Percentiles rank a stretch among this genome's conserved stretches.
phyloP scores from a whole-genome alignment of 1,140 invertebrate species.

The Metaphire vulgaris region DNA sequence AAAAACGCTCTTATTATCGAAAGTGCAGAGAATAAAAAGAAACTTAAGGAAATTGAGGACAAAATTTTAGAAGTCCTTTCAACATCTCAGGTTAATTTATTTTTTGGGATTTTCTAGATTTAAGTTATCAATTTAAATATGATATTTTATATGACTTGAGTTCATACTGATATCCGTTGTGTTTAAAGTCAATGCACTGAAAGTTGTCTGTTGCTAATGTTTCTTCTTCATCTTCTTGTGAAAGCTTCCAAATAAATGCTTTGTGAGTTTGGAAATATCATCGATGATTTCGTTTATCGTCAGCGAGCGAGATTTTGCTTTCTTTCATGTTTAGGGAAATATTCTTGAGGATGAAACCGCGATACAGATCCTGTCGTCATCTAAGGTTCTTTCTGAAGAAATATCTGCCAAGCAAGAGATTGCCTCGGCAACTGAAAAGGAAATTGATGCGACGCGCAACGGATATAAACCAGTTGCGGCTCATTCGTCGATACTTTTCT shows the following conservation, averaged over 20 bases:
- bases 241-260: too few relatives aligned
- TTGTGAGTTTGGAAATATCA: too few relatives aligned
- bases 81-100: conserved; percentile 58
- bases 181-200: conserved; percentile 51
- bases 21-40: conserved; percentile 51
- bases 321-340: conserved; percentile 51
- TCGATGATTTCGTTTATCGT: too few relatives aligned
- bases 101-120: not conserved
- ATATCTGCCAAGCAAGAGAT: conserved; percentile 52
- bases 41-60: conserved; percentile 87
- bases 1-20: conserved; percentile 52
- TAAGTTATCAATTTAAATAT: conserved; percentile 77
- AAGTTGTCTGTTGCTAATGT: too few relatives aligned
- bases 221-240: too few relatives aligned
- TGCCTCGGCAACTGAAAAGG: conserved; percentile 46
- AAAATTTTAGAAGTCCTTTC: conserved; percentile 82
- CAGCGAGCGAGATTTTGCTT: too few relatives aligned
- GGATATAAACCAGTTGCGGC: conserved; percentile 50
- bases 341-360: conserved; percentile 53
- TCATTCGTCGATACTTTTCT: conserved; percentile 52
- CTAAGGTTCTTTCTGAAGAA: conserved; percentile 50
- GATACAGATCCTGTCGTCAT: conserved; percentile 50
- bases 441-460: conserved; percentile 52
- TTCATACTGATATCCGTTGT: conserved; percentile 51
- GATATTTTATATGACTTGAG: conserved; percentile 59